Percentiles rank a stretch among this genome's conserved stretches.
Evolutionary conservation across 1,140 invertebrate genomes (phyloP).

Genomic region (Eumaeus atala): DNA sequence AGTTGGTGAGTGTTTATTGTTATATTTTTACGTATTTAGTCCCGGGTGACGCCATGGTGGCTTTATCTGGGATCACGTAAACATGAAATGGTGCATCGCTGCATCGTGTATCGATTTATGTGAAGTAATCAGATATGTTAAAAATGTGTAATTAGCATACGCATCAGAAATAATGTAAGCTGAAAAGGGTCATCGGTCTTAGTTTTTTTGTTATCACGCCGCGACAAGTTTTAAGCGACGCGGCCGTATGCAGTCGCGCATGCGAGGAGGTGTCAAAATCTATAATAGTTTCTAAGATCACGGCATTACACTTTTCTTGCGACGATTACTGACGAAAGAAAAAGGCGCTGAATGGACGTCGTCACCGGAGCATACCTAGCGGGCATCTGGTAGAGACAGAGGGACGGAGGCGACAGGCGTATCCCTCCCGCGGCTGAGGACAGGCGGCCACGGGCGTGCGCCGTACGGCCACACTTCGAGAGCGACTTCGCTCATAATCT

Average conservation of each 20-base stretch:
- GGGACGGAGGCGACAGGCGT: slow-evolving; percentile 35
- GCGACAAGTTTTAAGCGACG: slow-evolving; percentile 70
- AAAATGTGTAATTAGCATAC: slow-evolving; percentile 31
- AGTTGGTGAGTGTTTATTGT: slow-evolving; percentile 72
- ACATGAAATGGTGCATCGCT: slow-evolving; percentile 74
- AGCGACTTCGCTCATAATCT: slow-evolving; percentile 47
- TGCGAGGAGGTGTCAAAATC: slow-evolving; percentile 73
- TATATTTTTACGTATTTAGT: slow-evolving; percentile 70
- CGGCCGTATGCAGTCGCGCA: slow-evolving; percentile 71
- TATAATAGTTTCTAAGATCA: slow-evolving; percentile 67
- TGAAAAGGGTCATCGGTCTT: slow-evolving; percentile 55
- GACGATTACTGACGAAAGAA: slow-evolving; percentile 42
- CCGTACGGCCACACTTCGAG: slow-evolving; percentile 57
- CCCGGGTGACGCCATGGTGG: slow-evolving; percentile 75
- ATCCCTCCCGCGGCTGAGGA: slow-evolving; percentile 57
- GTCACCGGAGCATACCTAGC: slow-evolving; percentile 41
- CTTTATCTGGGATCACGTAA: slow-evolving; percentile 76
- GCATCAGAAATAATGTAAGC: slow-evolving; percentile 36
- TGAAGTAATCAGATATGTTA: slow-evolving; percentile 42
- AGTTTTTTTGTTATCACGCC: slow-evolving; percentile 58
- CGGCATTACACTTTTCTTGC: slow-evolving; percentile 43
- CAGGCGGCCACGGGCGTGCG: slow-evolving; percentile 59
- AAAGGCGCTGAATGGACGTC: slow-evolving; percentile 46
- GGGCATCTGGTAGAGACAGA: slow-evolving; percentile 59
- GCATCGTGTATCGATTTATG: slow-evolving; percentile 70